Base-by-base conservation (phyloP, 2,888 invertebrate genomes). In the Caradrina clavipalpis region DNA sequence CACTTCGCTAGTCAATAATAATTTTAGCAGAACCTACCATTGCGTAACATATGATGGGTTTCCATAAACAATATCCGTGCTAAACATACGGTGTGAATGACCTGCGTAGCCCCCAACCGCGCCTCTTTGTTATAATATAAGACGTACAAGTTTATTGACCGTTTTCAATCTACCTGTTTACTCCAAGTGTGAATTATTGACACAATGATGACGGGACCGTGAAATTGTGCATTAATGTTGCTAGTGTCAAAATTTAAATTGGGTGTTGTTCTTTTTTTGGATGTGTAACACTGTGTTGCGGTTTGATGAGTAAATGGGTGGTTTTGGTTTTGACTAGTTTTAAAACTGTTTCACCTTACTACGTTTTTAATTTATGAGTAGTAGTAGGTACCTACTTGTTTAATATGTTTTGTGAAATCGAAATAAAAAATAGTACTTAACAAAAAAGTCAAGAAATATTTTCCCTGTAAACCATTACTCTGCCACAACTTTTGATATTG, bases 61-160 rank as follows among this genome's bases (percentile, higher is more conserved):
- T 85, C 76, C 84, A 82, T 85, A 85, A 84, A 85, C 85, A 82
- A 83, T 85, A 83, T 82, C 70, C 84, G 82, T 68, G 74, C 78
- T 82, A 79, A 86, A 80, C 82, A 79, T 54, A 77, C 69, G 69
- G 78, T 75, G 83, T 73, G 84, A 84, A 84, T 74, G 86, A 83
- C 81, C 86, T 66, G 66, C 84, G 78, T 66, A 77, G 78, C 83
- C 82, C 86, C 87, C 85, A 83, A 76, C 71, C 81, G 86, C 81
- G 85, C 87, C 86, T 83, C 86, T 79, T 78, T 83, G 82, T 79
- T 81, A 77, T 78, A 77, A 68, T 80, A 78, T 76, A 83, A 84
- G 75, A 82, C 76, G 81, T 73, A 72, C 69, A 72, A 76, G 83
- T 84, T 84, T 81, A 81, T 81, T 83, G 84, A 84, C 83, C 83